Base-by-base conservation (phyloP, 2,113 vertebrate species). In the Saccopteryx bilineata region DNA sequence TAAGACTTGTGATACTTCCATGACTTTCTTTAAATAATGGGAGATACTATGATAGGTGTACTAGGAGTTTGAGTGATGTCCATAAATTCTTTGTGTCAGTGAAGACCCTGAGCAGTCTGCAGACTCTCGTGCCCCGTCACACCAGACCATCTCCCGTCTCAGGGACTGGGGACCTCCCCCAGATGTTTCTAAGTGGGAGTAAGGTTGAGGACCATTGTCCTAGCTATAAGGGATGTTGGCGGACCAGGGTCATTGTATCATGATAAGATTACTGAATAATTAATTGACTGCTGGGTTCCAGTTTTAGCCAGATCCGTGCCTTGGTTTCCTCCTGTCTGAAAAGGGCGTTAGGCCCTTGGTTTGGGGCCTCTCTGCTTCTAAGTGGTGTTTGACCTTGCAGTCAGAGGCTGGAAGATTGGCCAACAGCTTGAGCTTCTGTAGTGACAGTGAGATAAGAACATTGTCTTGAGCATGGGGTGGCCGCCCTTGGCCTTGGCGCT, bases 71-170 rank as follows among this genome's bases (percentile, higher is more conserved):
- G 75, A 68, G n/a, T 1, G 7, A 5, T 26, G 6, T 72, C 46
- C 18, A 58, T 75, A 54, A 52, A 15, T 72, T 63, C 46, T 50
- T 63, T 13, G 1, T 24, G 4, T 71, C 50, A 11, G 1, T 24
- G 26, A 31, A 13, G 15, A 14, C 31, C 46, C 60, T 15, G 31
- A 56, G 7, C 58, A 12, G 4, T 15, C 48, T 0, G 13, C 1
- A 17, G 65, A 10, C 33, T 1, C 52, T 19, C 9, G 0, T 18
- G n/a, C 24, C 48, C 11, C 0, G 1, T 31, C 26, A 39, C 1
- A 0, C 21, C 33, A 69, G 8, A 58, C 31, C 23, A 23, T 8
- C 23, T 58, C 66, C 66, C 13, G 31, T 12, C 86, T 87, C 12
- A 7, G 81, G 56, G 87, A 2, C 21, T 52, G 71, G 75, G 28